These are phyloP conservation scores for Halcyon smyrnensis DNA, from an alignment of 2,797 vertebrate genomes.

Conservation along the genomic window DNA sequence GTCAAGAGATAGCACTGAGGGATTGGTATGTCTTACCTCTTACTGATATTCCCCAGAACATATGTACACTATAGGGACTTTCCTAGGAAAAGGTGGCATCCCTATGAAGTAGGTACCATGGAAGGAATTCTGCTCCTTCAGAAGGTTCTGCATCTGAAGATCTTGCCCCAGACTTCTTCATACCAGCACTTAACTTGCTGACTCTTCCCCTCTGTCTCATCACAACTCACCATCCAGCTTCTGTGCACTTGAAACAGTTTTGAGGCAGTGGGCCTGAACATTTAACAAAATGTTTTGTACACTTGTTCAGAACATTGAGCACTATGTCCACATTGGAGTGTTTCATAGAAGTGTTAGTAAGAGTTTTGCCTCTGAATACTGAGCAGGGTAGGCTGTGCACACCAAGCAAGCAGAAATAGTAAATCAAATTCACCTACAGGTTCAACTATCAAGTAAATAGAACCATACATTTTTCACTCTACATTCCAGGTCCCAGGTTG, in stretches of 20 bases:
- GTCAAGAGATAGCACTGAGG: background rate
- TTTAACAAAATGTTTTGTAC: constrained; percentile 13
- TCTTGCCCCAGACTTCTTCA: background rate
- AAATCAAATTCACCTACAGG: background rate
- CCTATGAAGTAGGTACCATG: background rate
- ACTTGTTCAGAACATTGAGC: background rate
- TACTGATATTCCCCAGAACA: background rate
- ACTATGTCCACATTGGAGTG: background rate
- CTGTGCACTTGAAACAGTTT: background rate
- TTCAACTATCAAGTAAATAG: background rate
- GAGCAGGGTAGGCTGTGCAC: background rate
- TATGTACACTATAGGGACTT: background rate
- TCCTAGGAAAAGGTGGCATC: background rate
- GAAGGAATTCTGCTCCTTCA: background rate
- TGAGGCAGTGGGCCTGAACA: background rate
- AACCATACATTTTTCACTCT: background rate
- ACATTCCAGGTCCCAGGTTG: background rate
- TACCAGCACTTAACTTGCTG: background rate
- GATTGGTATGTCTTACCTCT: background rate
- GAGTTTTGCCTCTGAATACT: background rate
- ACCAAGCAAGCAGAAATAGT: background rate
- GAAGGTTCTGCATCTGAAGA: background rate
- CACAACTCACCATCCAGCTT: background rate
- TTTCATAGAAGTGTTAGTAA: background rate
- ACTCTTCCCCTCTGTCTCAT: background rate